Conservation (phyloP, 2,888 invertebrate species). For the Tetragnatha montana region DNA sequence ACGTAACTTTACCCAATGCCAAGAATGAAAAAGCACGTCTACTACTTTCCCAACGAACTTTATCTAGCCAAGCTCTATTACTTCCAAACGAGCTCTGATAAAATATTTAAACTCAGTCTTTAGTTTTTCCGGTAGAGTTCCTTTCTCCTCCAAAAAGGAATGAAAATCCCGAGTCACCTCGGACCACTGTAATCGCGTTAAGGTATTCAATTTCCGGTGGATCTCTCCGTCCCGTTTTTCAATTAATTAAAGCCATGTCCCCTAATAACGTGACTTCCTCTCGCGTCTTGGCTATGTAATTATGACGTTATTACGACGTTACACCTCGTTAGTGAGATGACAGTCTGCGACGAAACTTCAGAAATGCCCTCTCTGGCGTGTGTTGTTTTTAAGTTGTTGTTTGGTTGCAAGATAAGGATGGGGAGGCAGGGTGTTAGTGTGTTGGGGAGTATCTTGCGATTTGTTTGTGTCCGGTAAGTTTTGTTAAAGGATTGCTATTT, state of each 20-base stretch:
- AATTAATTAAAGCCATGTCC: constrained; percentile 44
- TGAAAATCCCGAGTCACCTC: not conserved
- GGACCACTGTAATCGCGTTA: constrained; percentile 17
- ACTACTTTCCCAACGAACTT: not conserved
- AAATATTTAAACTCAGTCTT: constrained; percentile 33
- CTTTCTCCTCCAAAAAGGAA: not conserved
- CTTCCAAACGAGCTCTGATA: constrained; percentile 29
- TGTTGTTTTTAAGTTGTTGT: not conserved
- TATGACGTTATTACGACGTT: constrained; percentile 36
- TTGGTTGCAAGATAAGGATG: not conserved
- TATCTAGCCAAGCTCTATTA: not conserved
- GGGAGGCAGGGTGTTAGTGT: too few species aligned
- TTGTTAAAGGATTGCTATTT: too few species aligned
- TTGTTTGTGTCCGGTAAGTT: too few species aligned
- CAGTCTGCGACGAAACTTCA: not conserved
- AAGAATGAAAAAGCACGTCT: not conserved
- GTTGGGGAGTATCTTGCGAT: too few species aligned
- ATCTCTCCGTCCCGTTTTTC: constrained; percentile 20
- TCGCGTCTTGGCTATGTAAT: constrained; percentile 9
- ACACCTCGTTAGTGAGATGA: constrained; percentile 15
- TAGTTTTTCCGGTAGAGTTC: constrained; percentile 6
- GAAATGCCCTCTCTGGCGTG: not conserved
- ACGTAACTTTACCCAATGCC: too few species aligned
- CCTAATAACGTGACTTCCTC: constrained; percentile 38
- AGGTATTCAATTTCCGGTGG: constrained; percentile 44